Evolutionary conservation across 2,797 vertebrate species (phyloP).

Genomic region (Sarcoramphus papa): DNA sequence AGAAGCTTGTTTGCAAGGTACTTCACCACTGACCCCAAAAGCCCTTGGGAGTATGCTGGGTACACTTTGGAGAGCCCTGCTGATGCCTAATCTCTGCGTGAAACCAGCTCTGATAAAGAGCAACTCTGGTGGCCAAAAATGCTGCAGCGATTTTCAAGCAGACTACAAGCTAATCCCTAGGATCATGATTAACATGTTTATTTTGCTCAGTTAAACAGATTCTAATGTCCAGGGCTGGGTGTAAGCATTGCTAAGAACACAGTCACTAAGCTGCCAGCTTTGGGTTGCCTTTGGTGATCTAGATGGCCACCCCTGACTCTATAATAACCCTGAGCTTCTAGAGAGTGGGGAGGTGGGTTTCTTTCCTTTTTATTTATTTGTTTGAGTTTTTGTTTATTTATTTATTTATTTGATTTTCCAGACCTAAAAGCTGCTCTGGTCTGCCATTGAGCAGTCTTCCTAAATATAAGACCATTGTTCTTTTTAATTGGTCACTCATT

Average conservation of each 20-base stretch:
- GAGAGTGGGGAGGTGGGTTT: background rate
- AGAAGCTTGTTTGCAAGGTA: slow-evolving; percentile 9
- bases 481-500: background rate
- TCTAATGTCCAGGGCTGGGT: background rate
- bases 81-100: background rate
- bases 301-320: background rate
- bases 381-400: background rate
- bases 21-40: background rate
- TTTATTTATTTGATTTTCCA: background rate
- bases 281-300: background rate
- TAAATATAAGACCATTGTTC: background rate
- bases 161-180: slow-evolving; percentile 9
- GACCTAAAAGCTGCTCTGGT: background rate
- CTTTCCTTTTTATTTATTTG: background rate
- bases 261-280: background rate
- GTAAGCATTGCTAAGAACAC: background rate
- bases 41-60: background rate
- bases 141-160: background rate
- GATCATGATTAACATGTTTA: slow-evolving; percentile 50
- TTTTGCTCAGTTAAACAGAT: slow-evolving; percentile 50
- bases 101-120: slow-evolving; percentile 18
- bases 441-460: background rate
- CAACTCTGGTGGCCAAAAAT: slow-evolving; percentile 23
- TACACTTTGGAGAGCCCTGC: background rate
- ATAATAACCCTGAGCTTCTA: background rate